Percentiles rank a stretch among this genome's conserved stretches.
Conservation (phyloP, 2,797 vertebrate species). For the Danio jaintianensis region DNA sequence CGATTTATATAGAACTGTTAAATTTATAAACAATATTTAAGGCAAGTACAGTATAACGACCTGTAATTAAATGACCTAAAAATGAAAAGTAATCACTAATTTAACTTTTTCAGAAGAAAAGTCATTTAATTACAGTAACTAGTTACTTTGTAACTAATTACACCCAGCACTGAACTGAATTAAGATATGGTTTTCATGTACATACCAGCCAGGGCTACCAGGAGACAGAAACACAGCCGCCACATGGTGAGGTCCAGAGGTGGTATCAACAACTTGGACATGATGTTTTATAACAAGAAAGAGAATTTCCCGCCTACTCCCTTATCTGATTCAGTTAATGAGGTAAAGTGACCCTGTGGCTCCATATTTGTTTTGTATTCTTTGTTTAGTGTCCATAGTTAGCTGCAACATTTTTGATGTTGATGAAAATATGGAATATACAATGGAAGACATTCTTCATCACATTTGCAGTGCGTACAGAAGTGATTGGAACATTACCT, state of each 20-base stretch:
- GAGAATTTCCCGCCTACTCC: constrained; percentile 30
- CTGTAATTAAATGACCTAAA: too few species aligned
- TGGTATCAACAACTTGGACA: constrained; percentile 34
- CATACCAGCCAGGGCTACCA: constrained; percentile 77
- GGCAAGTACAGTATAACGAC: too few species aligned
- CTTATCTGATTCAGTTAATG: constrained; percentile 42
- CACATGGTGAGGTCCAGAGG: constrained; percentile 70
- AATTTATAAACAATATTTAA: too few species aligned
- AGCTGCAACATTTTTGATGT: not conserved
- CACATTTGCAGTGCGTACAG: not conserved
- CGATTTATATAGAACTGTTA: too few species aligned
- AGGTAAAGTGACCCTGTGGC: constrained; percentile 13
- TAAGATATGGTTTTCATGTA: constrained; percentile 29
- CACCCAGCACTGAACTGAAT: too few species aligned
- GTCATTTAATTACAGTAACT: too few species aligned
- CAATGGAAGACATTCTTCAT: not conserved
- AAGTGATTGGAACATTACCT: not conserved
- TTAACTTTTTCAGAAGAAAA: too few species aligned
- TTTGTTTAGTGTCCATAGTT: not conserved
- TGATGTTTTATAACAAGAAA: constrained; percentile 66
- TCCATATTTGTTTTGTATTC: not conserved
- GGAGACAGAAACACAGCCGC: constrained; percentile 71
- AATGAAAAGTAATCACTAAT: too few species aligned
- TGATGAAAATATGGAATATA: not conserved
- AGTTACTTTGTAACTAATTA: too few species aligned